Conservation (phyloP, 2,113 vertebrate species). For the Cricetomys ansorgei region DNA sequence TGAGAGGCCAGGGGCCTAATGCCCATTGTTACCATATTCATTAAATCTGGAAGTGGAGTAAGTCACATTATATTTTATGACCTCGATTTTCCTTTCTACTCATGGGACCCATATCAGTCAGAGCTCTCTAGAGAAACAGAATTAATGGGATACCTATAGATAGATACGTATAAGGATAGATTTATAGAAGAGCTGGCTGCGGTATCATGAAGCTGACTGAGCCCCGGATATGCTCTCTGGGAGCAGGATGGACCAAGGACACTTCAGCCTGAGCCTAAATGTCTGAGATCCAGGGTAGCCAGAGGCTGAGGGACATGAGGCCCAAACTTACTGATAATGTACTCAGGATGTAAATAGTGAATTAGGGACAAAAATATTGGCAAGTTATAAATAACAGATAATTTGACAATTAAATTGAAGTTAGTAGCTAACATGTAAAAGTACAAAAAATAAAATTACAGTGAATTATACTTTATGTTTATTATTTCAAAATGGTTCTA, state of each 20-base stretch:
- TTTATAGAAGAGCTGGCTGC: neutral
- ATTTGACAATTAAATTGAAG: neutral
- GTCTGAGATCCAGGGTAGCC: fast-evolving
- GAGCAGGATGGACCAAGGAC: neutral
- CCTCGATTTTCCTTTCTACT: neutral
- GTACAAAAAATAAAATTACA: neutral
- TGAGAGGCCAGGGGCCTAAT: neutral
- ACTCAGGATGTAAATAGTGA: neutral
- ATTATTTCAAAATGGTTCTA: neutral
- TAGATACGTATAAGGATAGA: neutral
- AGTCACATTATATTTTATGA: neutral
- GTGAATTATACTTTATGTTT: neutral
- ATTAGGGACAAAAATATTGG: neutral
- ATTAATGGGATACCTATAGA: neutral
- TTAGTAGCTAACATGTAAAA: neutral
- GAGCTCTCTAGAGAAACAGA: neutral
- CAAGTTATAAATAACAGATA: neutral
- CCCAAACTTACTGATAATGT: neutral
- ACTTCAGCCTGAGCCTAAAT: neutral
- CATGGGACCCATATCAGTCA: neutral
- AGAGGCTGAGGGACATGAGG: fast-evolving
- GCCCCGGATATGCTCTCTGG: neutral
- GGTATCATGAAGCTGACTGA: too few species aligned
- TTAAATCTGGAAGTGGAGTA: neutral
- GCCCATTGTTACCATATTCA: neutral